These are phyloP conservation scores for Chiloscyllium punctatum DNA, from an alignment of 2,797 vertebrate species.

Conservation along the genomic window DNA sequence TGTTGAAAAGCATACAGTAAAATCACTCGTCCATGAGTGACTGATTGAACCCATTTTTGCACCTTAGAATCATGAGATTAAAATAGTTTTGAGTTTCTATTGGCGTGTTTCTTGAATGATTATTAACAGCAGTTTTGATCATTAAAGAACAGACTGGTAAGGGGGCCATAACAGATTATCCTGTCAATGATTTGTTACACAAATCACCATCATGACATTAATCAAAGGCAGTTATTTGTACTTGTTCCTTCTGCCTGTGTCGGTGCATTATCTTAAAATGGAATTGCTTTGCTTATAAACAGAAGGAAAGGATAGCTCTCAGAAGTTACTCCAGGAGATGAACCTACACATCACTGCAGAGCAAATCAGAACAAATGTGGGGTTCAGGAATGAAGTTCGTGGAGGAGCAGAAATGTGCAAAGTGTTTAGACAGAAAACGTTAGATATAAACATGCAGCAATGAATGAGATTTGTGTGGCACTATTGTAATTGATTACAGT, in stretches of 20 bases:
- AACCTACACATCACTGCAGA: not conserved
- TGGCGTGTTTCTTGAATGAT: not conserved
- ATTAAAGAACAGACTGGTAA: not conserved
- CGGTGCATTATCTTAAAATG: not conserved
- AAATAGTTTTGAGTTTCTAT: not conserved
- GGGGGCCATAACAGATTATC: constrained; percentile 23
- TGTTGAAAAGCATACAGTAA: constrained; percentile 24
- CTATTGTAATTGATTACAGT: not conserved
- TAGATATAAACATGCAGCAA: not conserved
- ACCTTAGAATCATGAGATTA: constrained; percentile 9
- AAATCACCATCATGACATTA: constrained; percentile 14
- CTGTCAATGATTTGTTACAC: constrained; percentile 28
- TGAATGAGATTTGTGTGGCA: not conserved
- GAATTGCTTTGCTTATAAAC: not conserved
- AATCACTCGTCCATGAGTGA: not conserved
- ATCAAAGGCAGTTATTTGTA: not conserved
- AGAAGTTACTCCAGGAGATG: not conserved
- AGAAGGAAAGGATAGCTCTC: not conserved
- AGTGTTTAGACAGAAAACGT: not conserved
- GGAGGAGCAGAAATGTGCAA: not conserved
- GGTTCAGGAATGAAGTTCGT: not conserved
- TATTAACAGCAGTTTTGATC: not conserved
- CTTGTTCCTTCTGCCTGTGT: constrained; percentile 2
- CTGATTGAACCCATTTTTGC: not conserved
- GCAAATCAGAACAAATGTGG: not conserved